Percentiles rank a stretch among this genome's conserved stretches.
Evolutionary conservation across 2,797 vertebrate genomes (phyloP).

Genomic region (Anniella stebbinsi): DNA sequence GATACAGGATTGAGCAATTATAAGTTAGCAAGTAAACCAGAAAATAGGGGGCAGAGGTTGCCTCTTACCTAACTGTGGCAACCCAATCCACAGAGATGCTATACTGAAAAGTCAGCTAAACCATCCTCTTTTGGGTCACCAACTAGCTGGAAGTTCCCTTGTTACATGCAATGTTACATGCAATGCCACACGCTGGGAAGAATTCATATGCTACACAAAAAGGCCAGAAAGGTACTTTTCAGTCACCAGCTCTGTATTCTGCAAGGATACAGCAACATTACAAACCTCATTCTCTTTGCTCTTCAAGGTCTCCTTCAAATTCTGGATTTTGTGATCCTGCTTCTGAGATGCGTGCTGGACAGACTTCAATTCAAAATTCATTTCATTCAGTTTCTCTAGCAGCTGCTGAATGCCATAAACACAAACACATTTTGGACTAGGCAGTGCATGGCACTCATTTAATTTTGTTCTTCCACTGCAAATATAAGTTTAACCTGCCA

Average conservation of each 20-base stretch:
- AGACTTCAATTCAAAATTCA: conserved; percentile 85
- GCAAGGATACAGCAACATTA: neutral
- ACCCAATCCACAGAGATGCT: too few relatives aligned
- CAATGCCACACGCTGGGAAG: neutral
- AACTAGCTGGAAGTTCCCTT: neutral
- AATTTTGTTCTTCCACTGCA: neutral
- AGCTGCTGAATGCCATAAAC: conserved; percentile 80
- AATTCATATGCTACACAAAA: neutral
- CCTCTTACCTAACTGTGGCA: too few relatives aligned
- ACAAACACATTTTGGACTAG: neutral
- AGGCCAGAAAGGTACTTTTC: neutral
- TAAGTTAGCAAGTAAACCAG: neutral
- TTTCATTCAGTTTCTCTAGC: conserved; percentile 85
- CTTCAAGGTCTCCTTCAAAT: conserved; percentile 82
- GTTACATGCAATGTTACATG: too few relatives aligned
- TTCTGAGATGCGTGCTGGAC: conserved; percentile 83
- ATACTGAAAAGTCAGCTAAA: neutral
- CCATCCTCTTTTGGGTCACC: neutral
- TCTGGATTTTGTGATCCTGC: conserved; percentile 86
- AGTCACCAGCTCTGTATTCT: neutral
- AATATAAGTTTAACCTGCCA: neutral
- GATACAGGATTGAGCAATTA: conserved; percentile 1
- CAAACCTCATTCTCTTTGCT: conserved; percentile 90
- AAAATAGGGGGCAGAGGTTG: neutral
- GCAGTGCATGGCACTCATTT: neutral